Evolutionary conservation across 2,113 vertebrate genomes (phyloP).

Genomic region (Neomonachus schauinslandi): DNA sequence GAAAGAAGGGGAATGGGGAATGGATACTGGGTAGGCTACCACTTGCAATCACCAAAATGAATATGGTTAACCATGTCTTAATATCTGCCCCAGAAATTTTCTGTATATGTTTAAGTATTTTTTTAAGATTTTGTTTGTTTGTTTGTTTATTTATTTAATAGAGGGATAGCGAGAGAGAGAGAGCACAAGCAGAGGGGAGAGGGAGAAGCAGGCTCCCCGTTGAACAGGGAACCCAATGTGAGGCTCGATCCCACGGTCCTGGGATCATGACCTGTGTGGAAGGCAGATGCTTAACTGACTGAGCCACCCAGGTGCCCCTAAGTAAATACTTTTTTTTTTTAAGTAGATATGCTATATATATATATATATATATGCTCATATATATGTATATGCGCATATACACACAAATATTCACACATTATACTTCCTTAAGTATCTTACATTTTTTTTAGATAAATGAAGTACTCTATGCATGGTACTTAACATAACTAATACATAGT

Average conservation of each 20-base stretch:
- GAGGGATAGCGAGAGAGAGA: too few species aligned
- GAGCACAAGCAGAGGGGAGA: too few species aligned
- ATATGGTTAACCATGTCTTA: not conserved
- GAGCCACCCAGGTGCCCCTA: not conserved
- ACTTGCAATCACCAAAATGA: not conserved
- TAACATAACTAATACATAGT: not conserved
- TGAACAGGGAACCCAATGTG: too few species aligned
- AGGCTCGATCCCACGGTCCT: too few species aligned
- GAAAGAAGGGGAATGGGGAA: not conserved
- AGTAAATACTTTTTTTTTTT: not conserved
- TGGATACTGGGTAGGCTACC: not conserved
- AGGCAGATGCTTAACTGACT: too few species aligned
- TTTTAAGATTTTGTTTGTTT: too few species aligned
- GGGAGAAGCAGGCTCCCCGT: too few species aligned
- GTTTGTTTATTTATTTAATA: too few species aligned
- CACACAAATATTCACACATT: not conserved
- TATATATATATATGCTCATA: not conserved
- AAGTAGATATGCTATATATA: not conserved
- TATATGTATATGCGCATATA: not conserved
- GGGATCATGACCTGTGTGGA: too few species aligned
- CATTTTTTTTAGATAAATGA: not conserved
- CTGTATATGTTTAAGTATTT: not conserved
- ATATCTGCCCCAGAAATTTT: not conserved
- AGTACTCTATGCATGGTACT: not conserved
- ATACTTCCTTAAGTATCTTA: not conserved